Evolutionary conservation across 2,113 vertebrate genomes (phyloP).

Genomic region (Pleuronectes platessa): DNA sequence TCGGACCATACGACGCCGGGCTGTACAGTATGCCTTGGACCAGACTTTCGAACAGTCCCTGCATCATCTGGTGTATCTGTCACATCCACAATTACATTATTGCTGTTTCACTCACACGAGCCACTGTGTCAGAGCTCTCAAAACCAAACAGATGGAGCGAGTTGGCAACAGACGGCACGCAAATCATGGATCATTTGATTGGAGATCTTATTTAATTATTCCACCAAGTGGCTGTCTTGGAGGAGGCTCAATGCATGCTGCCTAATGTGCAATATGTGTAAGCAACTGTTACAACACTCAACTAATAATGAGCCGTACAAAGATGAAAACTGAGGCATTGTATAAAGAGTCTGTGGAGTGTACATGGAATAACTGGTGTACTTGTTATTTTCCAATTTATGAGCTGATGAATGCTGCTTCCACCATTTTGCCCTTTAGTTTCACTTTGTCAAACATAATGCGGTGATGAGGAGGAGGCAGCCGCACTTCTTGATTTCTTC

Average conservation of each 20-base stretch:
- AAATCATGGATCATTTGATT: slow-evolving; percentile 82
- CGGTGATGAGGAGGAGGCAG: slow-evolving; percentile 14
- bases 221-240: slow-evolving; percentile 77
- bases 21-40: slow-evolving; percentile 72
- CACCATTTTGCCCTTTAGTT: slow-evolving; percentile 50
- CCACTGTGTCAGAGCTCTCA: slow-evolving; percentile 81
- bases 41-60: slow-evolving; percentile 74
- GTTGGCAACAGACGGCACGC: slow-evolving; percentile 81
- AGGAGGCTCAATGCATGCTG: slow-evolving; percentile 64
- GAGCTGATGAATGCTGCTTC: slow-evolving; percentile 40
- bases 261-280: slow-evolving; percentile 78
- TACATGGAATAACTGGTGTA: slow-evolving; percentile 31
- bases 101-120: slow-evolving; percentile 78
- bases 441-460: slow-evolving; percentile 31
- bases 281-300: slow-evolving; percentile 72
- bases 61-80: slow-evolving; percentile 81
- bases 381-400: slow-evolving; percentile 12
- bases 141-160: slow-evolving; percentile 83
- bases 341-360: background rate
- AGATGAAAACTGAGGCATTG: slow-evolving; percentile 44
- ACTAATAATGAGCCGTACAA: slow-evolving; percentile 53
- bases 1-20: slow-evolving; percentile 72
- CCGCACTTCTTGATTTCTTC: slow-evolving; percentile 25
- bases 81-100: slow-evolving; percentile 80
- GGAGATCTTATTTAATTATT: slow-evolving; percentile 82